Conservation (phyloP, 2,797 vertebrate genomes). For the Momotus momota region DNA sequence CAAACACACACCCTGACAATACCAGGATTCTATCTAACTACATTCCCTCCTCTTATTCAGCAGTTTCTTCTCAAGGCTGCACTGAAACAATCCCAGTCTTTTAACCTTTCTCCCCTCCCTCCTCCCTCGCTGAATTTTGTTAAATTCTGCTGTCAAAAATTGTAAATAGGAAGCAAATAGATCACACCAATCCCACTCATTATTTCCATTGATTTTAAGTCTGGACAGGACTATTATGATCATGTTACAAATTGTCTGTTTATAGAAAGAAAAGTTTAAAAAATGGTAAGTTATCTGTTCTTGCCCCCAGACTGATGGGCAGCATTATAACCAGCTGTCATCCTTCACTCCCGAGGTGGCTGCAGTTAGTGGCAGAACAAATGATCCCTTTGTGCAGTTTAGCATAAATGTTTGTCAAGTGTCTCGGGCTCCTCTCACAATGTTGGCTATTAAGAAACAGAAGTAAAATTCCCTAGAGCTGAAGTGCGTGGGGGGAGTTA, state of each 20-base stretch:
- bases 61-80: background rate
- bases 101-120: background rate
- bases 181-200: background rate
- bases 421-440: constrained; percentile 32
- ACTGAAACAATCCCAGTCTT: background rate
- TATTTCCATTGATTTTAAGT: constrained; percentile 48
- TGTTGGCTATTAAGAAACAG: constrained; percentile 25
- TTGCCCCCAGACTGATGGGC: constrained; percentile 18
- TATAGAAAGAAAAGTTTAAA: constrained; percentile 31
- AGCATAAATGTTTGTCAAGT: constrained; percentile 66
- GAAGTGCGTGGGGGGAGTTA: background rate
- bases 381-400: constrained; percentile 60
- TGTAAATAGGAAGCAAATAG: constrained; percentile 31
- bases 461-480: constrained; percentile 59
- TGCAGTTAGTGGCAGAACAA: constrained; percentile 44
- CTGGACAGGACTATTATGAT: background rate
- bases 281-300: background rate
- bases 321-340: constrained; percentile 38
- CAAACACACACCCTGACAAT: background rate
- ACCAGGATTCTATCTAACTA: background rate
- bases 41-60: background rate
- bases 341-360: constrained; percentile 14
- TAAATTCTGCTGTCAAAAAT: constrained; percentile 22
- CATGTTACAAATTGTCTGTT: background rate
- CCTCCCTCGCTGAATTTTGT: background rate